These are phyloP conservation scores for Disparrhopalites patrizii DNA, from an alignment of 2,888 invertebrate species.

Conservation along the genomic window DNA sequence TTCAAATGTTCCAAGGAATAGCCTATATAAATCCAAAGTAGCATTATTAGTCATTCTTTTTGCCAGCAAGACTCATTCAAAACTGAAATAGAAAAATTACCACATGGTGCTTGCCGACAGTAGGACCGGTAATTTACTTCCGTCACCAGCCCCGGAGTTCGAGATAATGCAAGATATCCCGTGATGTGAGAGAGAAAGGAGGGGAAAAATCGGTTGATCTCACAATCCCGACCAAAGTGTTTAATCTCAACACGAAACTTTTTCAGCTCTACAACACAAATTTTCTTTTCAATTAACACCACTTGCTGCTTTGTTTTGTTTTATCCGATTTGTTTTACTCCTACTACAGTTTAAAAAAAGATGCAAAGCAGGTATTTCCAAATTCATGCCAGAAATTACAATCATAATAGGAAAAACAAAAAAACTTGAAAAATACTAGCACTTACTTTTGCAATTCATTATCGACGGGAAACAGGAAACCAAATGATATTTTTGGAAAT, in stretches of 20 bases:
- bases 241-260: slow-evolving; percentile 1
- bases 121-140: background rate
- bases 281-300: too few relatives aligned
- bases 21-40: too few relatives aligned
- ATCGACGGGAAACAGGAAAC: background rate
- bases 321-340: too few relatives aligned
- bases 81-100: background rate
- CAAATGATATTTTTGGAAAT: background rate
- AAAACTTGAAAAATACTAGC: too few relatives aligned
- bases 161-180: background rate
- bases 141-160: background rate
- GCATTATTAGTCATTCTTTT: background rate
- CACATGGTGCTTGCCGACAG: background rate
- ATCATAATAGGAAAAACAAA: too few relatives aligned
- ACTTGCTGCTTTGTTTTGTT: too few relatives aligned
- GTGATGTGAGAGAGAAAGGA: background rate
- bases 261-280: background rate
- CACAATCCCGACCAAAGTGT: slow-evolving; percentile 6
- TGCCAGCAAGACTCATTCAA: background rate
- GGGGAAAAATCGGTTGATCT: background rate
- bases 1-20: background rate
- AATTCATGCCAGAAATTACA: too few relatives aligned
- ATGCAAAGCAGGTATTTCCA: too few relatives aligned
- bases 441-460: background rate
- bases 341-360: too few relatives aligned